These are phyloP conservation scores for Xestoiulus laeticollis DNA, from an alignment of 2,888 invertebrate species.

Conservation along the genomic window DNA sequence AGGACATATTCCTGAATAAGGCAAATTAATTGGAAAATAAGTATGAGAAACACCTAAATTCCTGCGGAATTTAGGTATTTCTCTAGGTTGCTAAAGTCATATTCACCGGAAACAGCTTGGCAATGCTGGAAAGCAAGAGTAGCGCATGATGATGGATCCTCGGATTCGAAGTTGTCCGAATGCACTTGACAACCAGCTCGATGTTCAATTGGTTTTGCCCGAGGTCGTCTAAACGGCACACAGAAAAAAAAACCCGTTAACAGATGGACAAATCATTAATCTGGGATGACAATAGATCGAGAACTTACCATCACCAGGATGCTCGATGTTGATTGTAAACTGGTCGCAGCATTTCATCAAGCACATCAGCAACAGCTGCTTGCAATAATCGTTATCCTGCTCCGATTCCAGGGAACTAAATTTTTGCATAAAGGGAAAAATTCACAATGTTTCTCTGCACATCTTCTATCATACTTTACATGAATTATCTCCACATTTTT, in stretches of 20 bases:
- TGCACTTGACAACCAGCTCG: conserved; percentile 84
- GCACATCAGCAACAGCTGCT: conserved; percentile 83
- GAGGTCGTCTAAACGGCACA: not conserved
- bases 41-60: no score
- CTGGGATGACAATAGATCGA: conserved; percentile 32
- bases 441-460: no score
- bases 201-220: conserved; percentile 66
- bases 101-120: conserved; percentile 76
- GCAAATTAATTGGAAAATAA: conserved; percentile 44
- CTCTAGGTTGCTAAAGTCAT: not conserved
- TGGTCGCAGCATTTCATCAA: not conserved
- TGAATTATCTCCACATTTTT: no score
- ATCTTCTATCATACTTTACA: no score
- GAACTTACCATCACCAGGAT: not conserved
- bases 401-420: conserved; percentile 9
- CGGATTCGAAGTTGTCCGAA: conserved; percentile 89
- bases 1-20: conserved; percentile 75
- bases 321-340: not conserved
- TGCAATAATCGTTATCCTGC: conserved; percentile 78
- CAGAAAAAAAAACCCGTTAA: not conserved
- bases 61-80: not conserved
- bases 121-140: conserved; percentile 80
- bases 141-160: conserved; percentile 96
- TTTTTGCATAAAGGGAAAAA: not conserved
- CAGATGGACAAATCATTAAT: not conserved